Percentiles rank a stretch among this genome's conserved stretches.
These are phyloP conservation scores for Phylloscopus trochiloides DNA, from an alignment of 2,113 vertebrate genomes.

Conservation along the genomic window DNA sequence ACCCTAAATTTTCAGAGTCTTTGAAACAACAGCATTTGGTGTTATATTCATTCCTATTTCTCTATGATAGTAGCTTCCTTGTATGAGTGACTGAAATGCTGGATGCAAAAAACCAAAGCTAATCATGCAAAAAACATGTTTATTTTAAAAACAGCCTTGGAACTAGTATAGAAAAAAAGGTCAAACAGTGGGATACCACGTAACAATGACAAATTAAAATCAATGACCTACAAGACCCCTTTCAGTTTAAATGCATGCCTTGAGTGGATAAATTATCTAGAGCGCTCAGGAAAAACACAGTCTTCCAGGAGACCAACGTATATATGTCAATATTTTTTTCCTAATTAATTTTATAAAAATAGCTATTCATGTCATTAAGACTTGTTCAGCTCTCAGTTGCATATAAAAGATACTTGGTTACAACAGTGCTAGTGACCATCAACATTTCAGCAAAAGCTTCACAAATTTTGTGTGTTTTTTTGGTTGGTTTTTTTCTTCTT, in stretches of 20 bases:
- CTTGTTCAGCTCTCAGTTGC: background rate
- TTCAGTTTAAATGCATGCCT: background rate
- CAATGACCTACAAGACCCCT: background rate
- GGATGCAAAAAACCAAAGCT: background rate
- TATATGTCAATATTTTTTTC: background rate
- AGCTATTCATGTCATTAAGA: background rate
- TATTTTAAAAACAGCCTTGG: background rate
- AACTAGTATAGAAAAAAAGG: rapidly evolving
- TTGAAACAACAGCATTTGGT: background rate
- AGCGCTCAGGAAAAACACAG: background rate
- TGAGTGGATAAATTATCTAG: background rate
- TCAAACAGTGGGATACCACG: background rate
- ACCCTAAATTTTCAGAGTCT: background rate
- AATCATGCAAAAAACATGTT: background rate
- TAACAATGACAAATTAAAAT: background rate
- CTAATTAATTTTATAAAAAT: background rate
- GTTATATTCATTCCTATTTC: background rate
- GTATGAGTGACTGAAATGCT: background rate
- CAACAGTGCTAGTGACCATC: rapidly evolving
- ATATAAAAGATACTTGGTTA: background rate
- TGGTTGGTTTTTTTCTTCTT: rapidly evolving
- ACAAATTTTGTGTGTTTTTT: rapidly evolving
- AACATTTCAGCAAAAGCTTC: background rate
- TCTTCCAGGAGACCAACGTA: background rate
- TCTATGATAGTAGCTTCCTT: background rate